Evolutionary conservation across 2,113 vertebrate species (phyloP).

Genomic region (Brachyhypopomus occidentalis): DNA sequence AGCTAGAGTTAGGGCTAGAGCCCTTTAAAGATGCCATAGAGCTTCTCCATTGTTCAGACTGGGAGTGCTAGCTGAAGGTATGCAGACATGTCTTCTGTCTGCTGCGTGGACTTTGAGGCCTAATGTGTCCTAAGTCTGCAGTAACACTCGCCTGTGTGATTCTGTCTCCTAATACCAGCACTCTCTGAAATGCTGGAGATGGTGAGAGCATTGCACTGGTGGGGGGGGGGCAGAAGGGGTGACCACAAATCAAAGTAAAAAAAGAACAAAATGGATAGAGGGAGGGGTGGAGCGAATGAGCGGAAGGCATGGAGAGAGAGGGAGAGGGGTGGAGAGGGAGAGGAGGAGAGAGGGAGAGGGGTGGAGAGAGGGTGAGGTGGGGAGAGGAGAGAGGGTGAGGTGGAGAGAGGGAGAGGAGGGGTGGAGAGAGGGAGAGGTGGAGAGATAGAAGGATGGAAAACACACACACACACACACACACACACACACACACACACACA

Average conservation of each 20-base stretch:
- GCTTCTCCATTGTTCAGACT: neutral
- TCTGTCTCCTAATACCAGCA: constrained; percentile 43
- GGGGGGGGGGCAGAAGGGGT: constrained; percentile 32
- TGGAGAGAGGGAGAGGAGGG: neutral
- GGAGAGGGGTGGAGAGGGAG: neutral
- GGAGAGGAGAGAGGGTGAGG: constrained; percentile 38
- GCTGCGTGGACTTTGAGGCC: neutral
- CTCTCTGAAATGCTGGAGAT: constrained; percentile 15
- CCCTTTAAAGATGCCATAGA: neutral
- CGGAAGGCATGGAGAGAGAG: neutral
- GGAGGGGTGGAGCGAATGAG: constrained; percentile 3
- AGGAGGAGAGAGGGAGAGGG: too few relatives aligned
- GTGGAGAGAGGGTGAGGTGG: constrained; percentile 32
- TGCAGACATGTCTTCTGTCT: too few relatives aligned
- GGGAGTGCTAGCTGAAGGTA: neutral
- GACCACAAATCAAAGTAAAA: constrained; percentile 38
- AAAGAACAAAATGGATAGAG: neutral
- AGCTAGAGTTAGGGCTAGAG: too few relatives aligned
- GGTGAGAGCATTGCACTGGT: neutral
- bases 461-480: neutral
- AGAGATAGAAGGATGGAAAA: constrained; percentile 10
- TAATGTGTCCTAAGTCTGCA: constrained; percentile 26
- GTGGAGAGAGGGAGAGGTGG: constrained; percentile 32
- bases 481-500: too few relatives aligned
- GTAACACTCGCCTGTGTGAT: constrained; percentile 39